Evolutionary conservation across 2,888 invertebrate species (phyloP).

Genomic region (Strigamia maritima): DNA sequence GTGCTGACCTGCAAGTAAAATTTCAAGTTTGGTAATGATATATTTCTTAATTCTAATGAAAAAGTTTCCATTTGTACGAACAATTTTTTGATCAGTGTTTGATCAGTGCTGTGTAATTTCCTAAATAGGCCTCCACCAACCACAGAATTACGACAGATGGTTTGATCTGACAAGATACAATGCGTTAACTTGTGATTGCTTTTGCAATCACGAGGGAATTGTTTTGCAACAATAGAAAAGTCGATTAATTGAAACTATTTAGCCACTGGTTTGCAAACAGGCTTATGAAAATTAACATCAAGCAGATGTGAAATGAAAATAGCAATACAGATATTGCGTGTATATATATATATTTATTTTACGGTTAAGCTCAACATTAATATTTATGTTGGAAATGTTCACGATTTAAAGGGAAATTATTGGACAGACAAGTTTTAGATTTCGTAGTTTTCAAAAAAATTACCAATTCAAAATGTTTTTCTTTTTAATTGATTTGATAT

Average conservation of each 20-base stretch:
- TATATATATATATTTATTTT: background rate
- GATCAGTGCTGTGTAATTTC: background rate
- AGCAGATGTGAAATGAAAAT: background rate
- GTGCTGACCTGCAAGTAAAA: background rate
- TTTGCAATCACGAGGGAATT: background rate
- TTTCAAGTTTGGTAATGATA: background rate
- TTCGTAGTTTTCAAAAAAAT: no score
- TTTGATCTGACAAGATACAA: background rate
- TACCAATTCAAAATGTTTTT: no score
- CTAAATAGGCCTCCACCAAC: background rate
- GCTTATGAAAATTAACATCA: background rate
- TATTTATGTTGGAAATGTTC: no score
- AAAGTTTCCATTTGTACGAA: background rate
- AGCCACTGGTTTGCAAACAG: no score
- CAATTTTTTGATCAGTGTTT: background rate
- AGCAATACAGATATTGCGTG: background rate
- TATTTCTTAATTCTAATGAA: background rate
- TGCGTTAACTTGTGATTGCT: background rate
- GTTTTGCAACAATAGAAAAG: no score
- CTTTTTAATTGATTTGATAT: no score
- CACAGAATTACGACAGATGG: slow-evolving; percentile 6
- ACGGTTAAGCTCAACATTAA: background rate
- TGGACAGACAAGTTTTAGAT: no score
- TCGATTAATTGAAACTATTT: no score
- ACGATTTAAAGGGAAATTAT: no score